A percentile compares a stretch with the other conserved stretches of the same genome.
These are phyloP conservation scores for Hystrix brachyura DNA, from an alignment of 2,113 vertebrate genomes.

Conservation along the genomic window DNA sequence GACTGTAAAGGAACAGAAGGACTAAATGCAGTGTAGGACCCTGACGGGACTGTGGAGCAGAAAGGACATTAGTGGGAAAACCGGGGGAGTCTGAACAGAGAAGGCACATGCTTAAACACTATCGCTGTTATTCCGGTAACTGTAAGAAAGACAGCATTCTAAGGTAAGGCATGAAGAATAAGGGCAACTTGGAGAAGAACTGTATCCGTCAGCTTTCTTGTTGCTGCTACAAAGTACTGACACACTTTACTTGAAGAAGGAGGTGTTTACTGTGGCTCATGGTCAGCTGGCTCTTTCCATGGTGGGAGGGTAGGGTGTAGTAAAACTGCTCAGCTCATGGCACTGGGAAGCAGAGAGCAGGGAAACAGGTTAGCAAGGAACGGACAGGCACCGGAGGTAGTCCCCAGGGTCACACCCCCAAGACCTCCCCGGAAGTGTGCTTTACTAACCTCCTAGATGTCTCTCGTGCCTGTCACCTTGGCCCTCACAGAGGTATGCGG, in stretches of 20 bases:
- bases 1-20: too few relatives aligned
- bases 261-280: neutral
- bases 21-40: fast-evolving
- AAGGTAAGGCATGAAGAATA: too few relatives aligned
- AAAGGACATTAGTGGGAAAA: too few relatives aligned
- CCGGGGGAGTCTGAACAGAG: neutral
- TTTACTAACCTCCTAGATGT: neutral
- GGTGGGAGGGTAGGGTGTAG: neutral
- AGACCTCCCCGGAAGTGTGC: neutral
- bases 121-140: too few relatives aligned
- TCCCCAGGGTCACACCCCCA: neutral
- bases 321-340: neutral
- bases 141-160: too few relatives aligned
- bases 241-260: neutral
- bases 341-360: neutral
- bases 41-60: neutral
- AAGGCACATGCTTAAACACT: neutral
- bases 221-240: neutral
- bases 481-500: neutral
- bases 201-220: neutral
- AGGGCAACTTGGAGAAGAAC: too few relatives aligned
- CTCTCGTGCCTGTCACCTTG: neutral
- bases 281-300: neutral
- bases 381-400: neutral
- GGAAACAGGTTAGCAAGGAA: neutral